A percentile compares a stretch with the other conserved stretches of the same genome.
phyloP scores from a whole-genome alignment of 2,113 vertebrate species.

The Microcebus ravelobensis region DNA sequence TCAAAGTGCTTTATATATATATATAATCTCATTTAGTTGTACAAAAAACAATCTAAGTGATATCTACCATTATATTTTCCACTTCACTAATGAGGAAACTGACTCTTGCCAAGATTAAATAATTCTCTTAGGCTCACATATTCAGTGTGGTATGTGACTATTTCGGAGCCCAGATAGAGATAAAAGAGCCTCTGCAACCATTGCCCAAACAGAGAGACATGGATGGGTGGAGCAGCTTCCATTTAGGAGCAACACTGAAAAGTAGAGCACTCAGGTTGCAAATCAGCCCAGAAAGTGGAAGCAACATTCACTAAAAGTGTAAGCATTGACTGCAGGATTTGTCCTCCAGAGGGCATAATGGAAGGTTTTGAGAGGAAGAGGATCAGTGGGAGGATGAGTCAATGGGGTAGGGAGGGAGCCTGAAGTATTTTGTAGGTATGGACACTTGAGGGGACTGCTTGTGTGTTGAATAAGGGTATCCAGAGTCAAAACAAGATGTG shows the following conservation, averaged over 20 bases:
- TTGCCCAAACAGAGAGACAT: background rate
- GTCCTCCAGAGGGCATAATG: background rate
- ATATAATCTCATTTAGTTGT: background rate
- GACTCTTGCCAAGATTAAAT: background rate
- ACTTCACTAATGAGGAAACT: background rate
- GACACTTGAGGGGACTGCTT: background rate
- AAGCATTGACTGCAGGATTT: background rate
- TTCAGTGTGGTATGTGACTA: background rate
- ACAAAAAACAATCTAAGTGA: background rate
- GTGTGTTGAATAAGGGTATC: background rate
- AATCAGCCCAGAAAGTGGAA: background rate
- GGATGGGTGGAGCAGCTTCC: background rate
- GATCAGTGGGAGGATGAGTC: background rate
- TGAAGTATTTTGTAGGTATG: background rate
- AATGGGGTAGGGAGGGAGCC: rapidly evolving
- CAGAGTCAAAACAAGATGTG: background rate
- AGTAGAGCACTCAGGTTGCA: background rate
- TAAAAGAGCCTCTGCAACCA: background rate
- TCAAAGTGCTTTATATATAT: background rate
- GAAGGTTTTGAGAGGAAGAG: background rate
- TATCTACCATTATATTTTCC: background rate
- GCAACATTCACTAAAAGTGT: background rate
- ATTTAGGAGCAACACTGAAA: background rate
- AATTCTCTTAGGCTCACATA: background rate
- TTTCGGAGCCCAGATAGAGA: background rate